phyloP scores from a whole-genome alignment of 2,888 invertebrate species.

The Polyommatus icarus region DNA sequence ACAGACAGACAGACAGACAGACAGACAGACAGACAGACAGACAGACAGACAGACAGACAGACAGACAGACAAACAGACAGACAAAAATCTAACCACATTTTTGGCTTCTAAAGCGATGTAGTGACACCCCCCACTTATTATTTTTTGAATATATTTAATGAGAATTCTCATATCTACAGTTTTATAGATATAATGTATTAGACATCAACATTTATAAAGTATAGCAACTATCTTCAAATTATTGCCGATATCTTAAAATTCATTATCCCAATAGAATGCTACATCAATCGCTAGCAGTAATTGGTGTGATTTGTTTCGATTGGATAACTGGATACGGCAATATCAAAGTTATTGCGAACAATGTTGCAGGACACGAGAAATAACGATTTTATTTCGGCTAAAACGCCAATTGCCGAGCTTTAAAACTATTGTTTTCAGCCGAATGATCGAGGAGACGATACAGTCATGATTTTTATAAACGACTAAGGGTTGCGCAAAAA shows the following conservation, averaged over 20 bases:
- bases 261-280: background rate
- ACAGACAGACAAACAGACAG: too few relatives aligned
- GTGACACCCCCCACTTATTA: too few relatives aligned
- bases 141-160: too few relatives aligned
- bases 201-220: too few relatives aligned
- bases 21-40: too few relatives aligned
- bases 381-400: background rate
- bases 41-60: too few relatives aligned
- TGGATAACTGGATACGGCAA: constrained; percentile 12
- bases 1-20: too few relatives aligned
- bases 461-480: background rate
- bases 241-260: background rate
- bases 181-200: too few relatives aligned
- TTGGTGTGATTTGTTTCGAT: constrained; percentile 8
- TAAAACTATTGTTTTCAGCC: background rate
- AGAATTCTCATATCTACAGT: too few relatives aligned
- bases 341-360: constrained; percentile 11
- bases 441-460: background rate
- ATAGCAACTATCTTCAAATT: background rate
- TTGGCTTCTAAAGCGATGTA: too few relatives aligned
- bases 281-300: background rate
- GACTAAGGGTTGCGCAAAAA: background rate
- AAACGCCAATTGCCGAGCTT: background rate
- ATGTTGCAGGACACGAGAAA: constrained; percentile 3
- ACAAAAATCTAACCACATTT: too few relatives aligned